phyloP scores from a whole-genome alignment of 2,797 vertebrate genomes.

The Vultur gryphus region DNA sequence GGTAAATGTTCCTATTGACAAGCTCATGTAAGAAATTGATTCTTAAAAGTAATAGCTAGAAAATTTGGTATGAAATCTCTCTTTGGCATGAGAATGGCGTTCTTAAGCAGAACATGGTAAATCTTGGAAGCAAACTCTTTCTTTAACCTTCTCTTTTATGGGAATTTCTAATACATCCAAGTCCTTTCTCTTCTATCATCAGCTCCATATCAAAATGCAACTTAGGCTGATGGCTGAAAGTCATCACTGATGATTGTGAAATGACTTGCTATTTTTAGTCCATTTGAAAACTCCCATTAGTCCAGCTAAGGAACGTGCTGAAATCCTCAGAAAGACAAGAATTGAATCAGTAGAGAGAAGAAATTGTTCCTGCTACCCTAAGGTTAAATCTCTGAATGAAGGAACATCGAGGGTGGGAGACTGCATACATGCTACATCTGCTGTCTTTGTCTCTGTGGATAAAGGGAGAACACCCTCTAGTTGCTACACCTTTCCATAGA shows the following conservation, averaged over 20 bases:
- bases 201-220: background rate
- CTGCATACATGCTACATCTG: background rate
- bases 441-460: background rate
- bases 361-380: background rate
- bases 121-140: background rate
- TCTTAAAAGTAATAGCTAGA: background rate
- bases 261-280: background rate
- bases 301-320: background rate
- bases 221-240: background rate
- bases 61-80: background rate
- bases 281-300: conserved; percentile 9
- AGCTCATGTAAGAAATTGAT: background rate
- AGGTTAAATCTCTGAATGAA: background rate
- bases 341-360: background rate
- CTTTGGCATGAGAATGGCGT: background rate
- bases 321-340: background rate
- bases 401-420: background rate
- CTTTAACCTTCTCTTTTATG: background rate
- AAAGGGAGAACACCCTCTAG: background rate
- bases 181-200: background rate
- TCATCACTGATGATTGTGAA: background rate
- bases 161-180: background rate
- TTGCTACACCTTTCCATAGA: background rate
- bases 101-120: background rate
- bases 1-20: background rate